Conservation (phyloP, 2,888 invertebrate genomes). For the Limnephilus lunatus region DNA sequence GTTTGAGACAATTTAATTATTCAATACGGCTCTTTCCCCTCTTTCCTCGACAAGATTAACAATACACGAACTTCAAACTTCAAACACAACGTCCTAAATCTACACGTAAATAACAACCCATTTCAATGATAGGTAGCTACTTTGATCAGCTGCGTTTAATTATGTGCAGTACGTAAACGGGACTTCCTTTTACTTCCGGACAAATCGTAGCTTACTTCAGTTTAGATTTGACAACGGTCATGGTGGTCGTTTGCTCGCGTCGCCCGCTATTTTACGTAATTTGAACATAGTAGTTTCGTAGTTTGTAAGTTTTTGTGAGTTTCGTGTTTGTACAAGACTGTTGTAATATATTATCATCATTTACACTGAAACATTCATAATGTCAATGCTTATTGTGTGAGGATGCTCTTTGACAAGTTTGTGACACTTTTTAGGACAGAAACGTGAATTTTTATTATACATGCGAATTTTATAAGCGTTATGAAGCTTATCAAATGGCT, state of each 20-base stretch:
- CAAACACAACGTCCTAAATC: not conserved
- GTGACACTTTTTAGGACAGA: not conserved
- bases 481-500: constrained; percentile 52
- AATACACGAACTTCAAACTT: not conserved
- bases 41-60: not conserved
- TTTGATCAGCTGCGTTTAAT: constrained; percentile 40
- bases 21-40: not conserved
- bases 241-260: constrained; percentile 18
- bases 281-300: not conserved
- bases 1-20: not conserved
- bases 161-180: constrained; percentile 28
- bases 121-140: constrained; percentile 19
- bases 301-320: not conserved
- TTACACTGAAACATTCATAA: not conserved
- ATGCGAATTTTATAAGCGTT: constrained; percentile 12
- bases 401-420: not conserved
- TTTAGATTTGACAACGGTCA: constrained; percentile 51
- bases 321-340: not conserved
- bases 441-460: not conserved
- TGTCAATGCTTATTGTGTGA: not conserved
- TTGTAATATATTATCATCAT: not conserved
- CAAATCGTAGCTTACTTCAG: constrained; percentile 46
- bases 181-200: constrained; percentile 38
- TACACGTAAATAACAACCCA: too few relatives aligned
- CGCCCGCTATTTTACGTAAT: constrained; percentile 7